Evolutionary conservation across 2,797 vertebrate genomes (phyloP).

Genomic region (Phrynocephalus forsythii): DNA sequence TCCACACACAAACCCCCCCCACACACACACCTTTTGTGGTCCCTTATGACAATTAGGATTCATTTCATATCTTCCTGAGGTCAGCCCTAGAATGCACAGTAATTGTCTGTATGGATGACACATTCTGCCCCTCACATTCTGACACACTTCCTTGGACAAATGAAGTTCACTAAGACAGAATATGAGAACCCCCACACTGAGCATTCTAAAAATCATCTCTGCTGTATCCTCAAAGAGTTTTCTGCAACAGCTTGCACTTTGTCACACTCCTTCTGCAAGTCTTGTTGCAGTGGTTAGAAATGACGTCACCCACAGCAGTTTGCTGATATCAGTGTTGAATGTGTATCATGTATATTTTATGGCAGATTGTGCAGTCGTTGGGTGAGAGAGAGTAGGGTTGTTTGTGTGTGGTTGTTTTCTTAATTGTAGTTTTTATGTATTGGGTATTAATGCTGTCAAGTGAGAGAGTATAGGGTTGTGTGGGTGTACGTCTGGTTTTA

Average conservation of each 20-base stretch:
- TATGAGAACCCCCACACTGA: neutral
- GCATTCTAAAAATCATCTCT: neutral
- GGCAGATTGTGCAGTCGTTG: too few relatives aligned
- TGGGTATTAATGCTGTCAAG: too few relatives aligned
- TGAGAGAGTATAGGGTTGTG: too few relatives aligned
- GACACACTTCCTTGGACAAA: neutral
- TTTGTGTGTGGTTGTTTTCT: too few relatives aligned
- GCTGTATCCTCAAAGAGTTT: neutral
- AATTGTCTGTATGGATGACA: neutral
- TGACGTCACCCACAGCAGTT: slow-evolving; percentile 4
- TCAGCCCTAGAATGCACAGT: neutral
- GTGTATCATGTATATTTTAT: too few relatives aligned
- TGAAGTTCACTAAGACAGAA: neutral
- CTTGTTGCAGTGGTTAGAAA: neutral
- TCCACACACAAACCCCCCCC: neutral
- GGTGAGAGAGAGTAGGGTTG: too few relatives aligned
- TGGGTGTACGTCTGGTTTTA: too few relatives aligned
- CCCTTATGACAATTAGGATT: neutral
- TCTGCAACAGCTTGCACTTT: neutral
- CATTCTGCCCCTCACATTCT: neutral
- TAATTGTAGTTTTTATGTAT: too few relatives aligned
- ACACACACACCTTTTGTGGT: neutral
- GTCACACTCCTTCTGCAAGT: neutral
- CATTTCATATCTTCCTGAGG: neutral
- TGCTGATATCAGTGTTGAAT: neutral